Base-by-base conservation (phyloP, 2,797 vertebrate species). In the Mormyrops boulengeri region DNA sequence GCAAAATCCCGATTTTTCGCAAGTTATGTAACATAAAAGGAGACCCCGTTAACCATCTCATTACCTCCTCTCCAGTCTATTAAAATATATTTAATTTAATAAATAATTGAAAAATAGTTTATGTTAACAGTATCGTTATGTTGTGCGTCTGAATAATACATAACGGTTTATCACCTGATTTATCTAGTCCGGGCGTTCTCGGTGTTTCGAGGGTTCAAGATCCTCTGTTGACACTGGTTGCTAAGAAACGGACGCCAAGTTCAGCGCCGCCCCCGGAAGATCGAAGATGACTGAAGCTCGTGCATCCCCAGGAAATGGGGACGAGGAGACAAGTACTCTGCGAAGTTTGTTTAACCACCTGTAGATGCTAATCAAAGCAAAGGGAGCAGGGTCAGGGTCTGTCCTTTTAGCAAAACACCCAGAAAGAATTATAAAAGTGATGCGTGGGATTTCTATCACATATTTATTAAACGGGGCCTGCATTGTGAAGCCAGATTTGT, bases 191-290 rank as follows among this genome's bases (percentile, higher is more conserved):
- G 2, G 88, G 30, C 12, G 49, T 44, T 80, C 52, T 41, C 26
- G 50, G 34, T 82, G 2, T 66, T 30, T 85, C 44, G 44, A 50
- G 47, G 4, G 17, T 26, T 60, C n/a, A 50, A 44, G 66, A 41
- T 22, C 44, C 22, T 89, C 17, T 89, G 91, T 91, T 93, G 93
- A 92, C 91, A 47, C 30, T 8, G 69, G 95, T 96, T 95, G 94
- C 95, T 93, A 93, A 88, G 95, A 92, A 92, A 96, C 94, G 41
- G 38, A 17, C 88, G 88, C 55, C 41, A 22, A 86, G 90, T 80
- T 80, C 44, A 7, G 73, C 26, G 38, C 73, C 34, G 73, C 73
- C 73, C 12, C 73, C 38, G 4, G 73, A 80, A 44, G 14, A 38
- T 14, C 7, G 14, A 80, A 17, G 73, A 80, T 80, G 38, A 17